Evolutionary conservation across 2,797 vertebrate genomes (phyloP).

Genomic region (Gorsachius magnificus): DNA sequence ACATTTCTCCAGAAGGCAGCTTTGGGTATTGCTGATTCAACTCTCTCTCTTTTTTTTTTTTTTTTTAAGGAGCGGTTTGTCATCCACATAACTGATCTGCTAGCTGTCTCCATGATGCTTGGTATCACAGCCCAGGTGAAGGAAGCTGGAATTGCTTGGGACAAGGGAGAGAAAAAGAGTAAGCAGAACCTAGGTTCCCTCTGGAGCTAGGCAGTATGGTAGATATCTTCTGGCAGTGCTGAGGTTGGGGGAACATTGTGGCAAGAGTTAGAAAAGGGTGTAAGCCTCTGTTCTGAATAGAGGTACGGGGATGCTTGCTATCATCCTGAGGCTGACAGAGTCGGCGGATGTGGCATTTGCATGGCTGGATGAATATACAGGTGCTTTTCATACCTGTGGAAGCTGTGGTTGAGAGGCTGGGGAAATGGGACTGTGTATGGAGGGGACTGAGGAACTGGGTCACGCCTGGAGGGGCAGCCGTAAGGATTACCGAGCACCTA

Average conservation of each 20-base stretch:
- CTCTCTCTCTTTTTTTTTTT: background rate
- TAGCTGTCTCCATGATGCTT: slow-evolving; percentile 98
- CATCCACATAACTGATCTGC: slow-evolving; percentile 93
- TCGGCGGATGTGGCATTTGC: background rate
- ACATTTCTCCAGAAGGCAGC: background rate
- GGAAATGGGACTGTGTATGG: background rate
- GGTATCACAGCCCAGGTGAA: slow-evolving; percentile 98
- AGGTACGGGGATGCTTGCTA: background rate
- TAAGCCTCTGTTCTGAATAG: background rate
- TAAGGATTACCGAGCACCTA: background rate
- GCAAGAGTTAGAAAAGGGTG: background rate
- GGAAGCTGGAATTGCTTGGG: slow-evolving; percentile 96
- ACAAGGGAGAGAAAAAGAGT: slow-evolving; percentile 99
- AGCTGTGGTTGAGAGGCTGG: background rate
- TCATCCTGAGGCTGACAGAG: background rate
- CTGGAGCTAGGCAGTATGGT: background rate
- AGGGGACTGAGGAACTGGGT: background rate
- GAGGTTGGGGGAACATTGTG: background rate
- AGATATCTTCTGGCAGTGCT: background rate
- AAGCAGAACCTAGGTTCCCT: slow-evolving; percentile 21
- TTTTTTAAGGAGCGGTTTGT: slow-evolving; percentile 91
- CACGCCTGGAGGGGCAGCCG: background rate
- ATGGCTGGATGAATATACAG: background rate
- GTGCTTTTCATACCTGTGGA: background rate
- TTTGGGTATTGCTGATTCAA: background rate